A percentile compares a stretch with the other conserved stretches of the same genome.
These are phyloP conservation scores for Eulemur rubriventer DNA, from an alignment of 2,797 vertebrate genomes.

Conservation along the genomic window DNA sequence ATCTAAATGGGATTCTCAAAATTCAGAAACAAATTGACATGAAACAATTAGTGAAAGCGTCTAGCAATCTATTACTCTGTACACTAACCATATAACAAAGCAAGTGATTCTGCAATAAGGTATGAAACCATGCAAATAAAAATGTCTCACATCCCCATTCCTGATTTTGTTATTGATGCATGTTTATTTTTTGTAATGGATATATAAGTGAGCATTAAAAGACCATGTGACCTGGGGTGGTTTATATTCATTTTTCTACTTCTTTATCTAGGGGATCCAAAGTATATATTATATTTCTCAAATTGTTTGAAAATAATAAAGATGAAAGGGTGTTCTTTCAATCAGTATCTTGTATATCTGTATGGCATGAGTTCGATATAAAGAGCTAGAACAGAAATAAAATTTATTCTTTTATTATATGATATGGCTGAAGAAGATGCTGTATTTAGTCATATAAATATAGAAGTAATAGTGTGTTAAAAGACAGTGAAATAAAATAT, in stretches of 20 bases:
- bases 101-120: neutral
- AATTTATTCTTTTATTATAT: neutral
- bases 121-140: neutral
- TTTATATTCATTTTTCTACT: neutral
- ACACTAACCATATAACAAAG: neutral
- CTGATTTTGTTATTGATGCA: neutral
- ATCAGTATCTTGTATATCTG: neutral
- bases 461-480: neutral
- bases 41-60: neutral
- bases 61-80: neutral
- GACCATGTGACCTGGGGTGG: neutral
- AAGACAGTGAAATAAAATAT: neutral
- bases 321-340: neutral
- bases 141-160: neutral
- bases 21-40: neutral
- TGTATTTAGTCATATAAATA: neutral
- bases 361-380: neutral
- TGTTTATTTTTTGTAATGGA: neutral
- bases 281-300: neutral
- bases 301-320: constrained; percentile 38
- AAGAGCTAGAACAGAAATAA: neutral
- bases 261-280: neutral
- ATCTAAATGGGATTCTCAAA: constrained; percentile 18
- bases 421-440: neutral
- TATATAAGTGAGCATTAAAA: neutral